Conservation (phyloP, 2,888 invertebrate species). For the Rhodophaea formosa region DNA sequence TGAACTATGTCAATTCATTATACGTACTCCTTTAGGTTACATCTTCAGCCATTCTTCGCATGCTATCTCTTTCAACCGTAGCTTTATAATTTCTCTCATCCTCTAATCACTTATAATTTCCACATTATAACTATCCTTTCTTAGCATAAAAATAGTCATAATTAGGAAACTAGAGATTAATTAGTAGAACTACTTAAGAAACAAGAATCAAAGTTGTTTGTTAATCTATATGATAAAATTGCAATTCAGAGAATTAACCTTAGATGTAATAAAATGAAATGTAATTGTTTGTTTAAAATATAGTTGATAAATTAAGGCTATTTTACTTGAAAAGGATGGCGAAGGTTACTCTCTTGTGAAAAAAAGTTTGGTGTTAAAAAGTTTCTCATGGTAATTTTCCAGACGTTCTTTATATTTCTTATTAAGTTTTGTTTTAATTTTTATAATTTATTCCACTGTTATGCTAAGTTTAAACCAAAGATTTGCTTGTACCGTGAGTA, state of each 20-base stretch:
- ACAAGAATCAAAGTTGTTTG: slow-evolving; percentile 74
- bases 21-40: slow-evolving; percentile 42
- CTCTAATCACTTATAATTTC: slow-evolving; percentile 35
- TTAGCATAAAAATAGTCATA: slow-evolving; percentile 59
- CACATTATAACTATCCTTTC: slow-evolving; percentile 50
- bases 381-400: slow-evolving; percentile 34
- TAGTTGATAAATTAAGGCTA: slow-evolving; percentile 52
- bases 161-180: slow-evolving; percentile 64
- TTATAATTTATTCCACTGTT: slow-evolving; percentile 48
- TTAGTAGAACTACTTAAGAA: slow-evolving; percentile 64
- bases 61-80: slow-evolving; percentile 37
- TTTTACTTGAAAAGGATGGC: slow-evolving; percentile 42
- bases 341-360: slow-evolving; percentile 42
- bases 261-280: slow-evolving; percentile 59
- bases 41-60: slow-evolving; percentile 29
- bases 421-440: slow-evolving; percentile 42
- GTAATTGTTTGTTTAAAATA: slow-evolving; percentile 65
- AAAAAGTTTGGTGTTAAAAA: slow-evolving; percentile 24
- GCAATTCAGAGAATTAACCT: slow-evolving; percentile 79
- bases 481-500: slow-evolving; percentile 35
- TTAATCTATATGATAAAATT: slow-evolving; percentile 76
- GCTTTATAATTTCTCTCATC: slow-evolving; percentile 39
- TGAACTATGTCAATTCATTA: slow-evolving; percentile 56
- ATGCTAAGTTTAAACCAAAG: slow-evolving; percentile 51
- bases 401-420: slow-evolving; percentile 31